A percentile compares a stretch with the other conserved stretches of the same genome.
Evolutionary conservation across 1,140 invertebrate species (phyloP).

Genomic region (Wiebesia pumilae): DNA sequence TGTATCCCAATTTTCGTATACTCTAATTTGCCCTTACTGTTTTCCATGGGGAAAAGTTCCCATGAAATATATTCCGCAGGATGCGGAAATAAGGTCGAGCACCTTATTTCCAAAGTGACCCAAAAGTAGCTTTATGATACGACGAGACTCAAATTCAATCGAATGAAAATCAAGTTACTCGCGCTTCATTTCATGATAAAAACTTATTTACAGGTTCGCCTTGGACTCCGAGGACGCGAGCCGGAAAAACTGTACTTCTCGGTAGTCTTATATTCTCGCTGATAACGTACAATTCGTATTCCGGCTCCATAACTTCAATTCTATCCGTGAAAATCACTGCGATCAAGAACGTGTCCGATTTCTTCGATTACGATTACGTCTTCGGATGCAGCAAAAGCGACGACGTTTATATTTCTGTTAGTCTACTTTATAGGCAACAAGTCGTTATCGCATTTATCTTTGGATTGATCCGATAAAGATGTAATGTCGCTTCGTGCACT

Average conservation of each 20-base stretch:
- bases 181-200: not conserved
- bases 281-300: constrained; percentile 79
- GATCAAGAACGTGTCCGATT: constrained; percentile 77
- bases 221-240: constrained; percentile 76
- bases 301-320: constrained; percentile 80
- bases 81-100: too few relatives aligned
- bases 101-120: too few relatives aligned
- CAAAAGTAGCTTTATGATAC: too few relatives aligned
- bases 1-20: too few relatives aligned
- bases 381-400: constrained; percentile 76
- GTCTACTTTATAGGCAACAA: constrained; percentile 20
- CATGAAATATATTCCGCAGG: too few relatives aligned
- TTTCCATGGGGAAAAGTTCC: too few relatives aligned
- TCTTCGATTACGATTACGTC: constrained; percentile 77
- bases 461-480: too few relatives aligned
- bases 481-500: too few relatives aligned
- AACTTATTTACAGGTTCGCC: constrained; percentile 76
- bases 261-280: constrained; percentile 77
- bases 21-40: too few relatives aligned
- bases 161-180: not conserved
- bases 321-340: constrained; percentile 78
- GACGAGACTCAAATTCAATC: not conserved
- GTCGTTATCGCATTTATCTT: not conserved
- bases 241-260: constrained; percentile 77
- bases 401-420: constrained; percentile 71